Evolutionary conservation across 2,888 invertebrate species (phyloP).

Genomic region (Lepidocyrtinus sp.): DNA sequence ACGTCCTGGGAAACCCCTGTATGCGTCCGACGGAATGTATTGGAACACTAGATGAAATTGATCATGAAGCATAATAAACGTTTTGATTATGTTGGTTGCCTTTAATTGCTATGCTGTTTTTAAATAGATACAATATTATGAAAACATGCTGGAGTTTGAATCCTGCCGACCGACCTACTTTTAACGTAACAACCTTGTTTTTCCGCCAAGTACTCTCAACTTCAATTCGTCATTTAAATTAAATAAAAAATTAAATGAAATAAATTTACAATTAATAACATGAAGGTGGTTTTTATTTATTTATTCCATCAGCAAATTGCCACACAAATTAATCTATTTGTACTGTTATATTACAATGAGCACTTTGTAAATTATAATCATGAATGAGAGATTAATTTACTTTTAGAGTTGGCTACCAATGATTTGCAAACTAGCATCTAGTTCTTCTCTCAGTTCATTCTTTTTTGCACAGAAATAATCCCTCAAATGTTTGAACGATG

Average conservation of each 20-base stretch:
- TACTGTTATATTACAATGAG: not conserved
- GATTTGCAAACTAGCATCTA: not conserved
- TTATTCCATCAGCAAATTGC: not conserved
- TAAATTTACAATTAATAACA: too few species aligned
- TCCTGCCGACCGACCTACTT: conserved; percentile 35
- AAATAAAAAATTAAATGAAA: too few species aligned
- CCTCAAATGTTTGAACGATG: not conserved
- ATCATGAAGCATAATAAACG: not conserved
- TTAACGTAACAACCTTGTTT: conserved; percentile 28
- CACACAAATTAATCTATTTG: not conserved
- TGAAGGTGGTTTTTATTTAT: too few species aligned
- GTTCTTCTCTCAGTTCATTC: not conserved
- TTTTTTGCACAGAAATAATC: not conserved
- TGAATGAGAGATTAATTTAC: not conserved
- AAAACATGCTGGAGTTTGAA: conserved; percentile 35
- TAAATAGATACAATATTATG: conserved; percentile 38
- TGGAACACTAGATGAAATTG: not conserved
- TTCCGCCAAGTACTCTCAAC: conserved; percentile 34
- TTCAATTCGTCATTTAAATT: conserved; percentile 8
- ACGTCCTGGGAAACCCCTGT: conserved; percentile 27
- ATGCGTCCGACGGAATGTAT: conserved; percentile 42
- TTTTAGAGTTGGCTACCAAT: not conserved
- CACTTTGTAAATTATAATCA: not conserved
- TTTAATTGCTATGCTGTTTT: not conserved
- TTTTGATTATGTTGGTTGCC: not conserved